Conservation (phyloP, 2,797 vertebrate genomes). For the Liasis olivaceus region DNA sequence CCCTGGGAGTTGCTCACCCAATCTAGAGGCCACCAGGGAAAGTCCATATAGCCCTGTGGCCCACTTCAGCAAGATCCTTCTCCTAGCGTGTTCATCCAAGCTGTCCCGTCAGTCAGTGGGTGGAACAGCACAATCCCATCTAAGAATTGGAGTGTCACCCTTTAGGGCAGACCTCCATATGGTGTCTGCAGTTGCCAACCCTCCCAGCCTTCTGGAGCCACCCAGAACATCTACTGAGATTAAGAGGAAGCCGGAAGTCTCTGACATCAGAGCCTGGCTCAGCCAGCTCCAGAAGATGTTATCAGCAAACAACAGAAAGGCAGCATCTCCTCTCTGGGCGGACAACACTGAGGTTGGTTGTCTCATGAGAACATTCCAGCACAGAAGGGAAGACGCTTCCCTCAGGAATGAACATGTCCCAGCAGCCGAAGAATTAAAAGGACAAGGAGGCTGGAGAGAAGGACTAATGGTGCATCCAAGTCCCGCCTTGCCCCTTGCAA, state of each 20-base stretch:
- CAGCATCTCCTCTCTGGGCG: background rate
- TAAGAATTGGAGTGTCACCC: background rate
- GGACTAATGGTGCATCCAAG: no score
- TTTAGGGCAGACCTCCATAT: no score
- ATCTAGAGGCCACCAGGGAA: background rate
- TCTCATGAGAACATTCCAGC: conserved; percentile 34
- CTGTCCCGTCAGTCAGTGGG: background rate
- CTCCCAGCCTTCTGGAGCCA: background rate
- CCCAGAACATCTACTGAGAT: background rate
- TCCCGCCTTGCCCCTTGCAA: background rate
- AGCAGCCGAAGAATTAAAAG: background rate
- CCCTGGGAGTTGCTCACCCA: background rate
- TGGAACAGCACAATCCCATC: background rate
- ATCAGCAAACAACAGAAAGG: background rate
- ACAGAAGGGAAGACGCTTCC: background rate
- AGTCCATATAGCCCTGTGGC: background rate
- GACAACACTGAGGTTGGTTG: conserved; percentile 13
- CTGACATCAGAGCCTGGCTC: background rate
- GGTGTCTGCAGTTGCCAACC: background rate
- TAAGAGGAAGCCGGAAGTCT: background rate
- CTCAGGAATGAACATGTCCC: background rate
- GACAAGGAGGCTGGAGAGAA: background rate
- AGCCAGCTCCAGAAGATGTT: background rate
- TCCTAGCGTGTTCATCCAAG: background rate
- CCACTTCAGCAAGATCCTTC: background rate